Evolutionary conservation across 2,888 invertebrate genomes (phyloP), one percentile per base, ranked within the genome.

Genomic region (Hetaerina titia): DNA sequence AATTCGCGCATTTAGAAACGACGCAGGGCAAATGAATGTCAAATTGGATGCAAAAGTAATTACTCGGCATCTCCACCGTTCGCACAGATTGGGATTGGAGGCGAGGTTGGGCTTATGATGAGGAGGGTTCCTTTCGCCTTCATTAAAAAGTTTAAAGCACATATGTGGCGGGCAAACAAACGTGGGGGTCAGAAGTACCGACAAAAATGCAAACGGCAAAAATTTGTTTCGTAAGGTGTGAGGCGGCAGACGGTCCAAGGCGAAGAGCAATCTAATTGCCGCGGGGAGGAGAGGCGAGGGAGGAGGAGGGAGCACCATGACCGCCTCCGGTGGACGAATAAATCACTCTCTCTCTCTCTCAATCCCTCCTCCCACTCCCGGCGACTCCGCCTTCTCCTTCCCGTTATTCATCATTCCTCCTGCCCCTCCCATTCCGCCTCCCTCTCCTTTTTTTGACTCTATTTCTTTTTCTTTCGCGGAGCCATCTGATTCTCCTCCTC

Each of bases 291-390:
- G 90, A 90, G 63, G 31, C 81, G 81, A 81, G 25, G 63, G 63
- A 31, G 31, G 17, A 15, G 31, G 63, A 89, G 25, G 63, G n/a
- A 15, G 58, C 13, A n/a, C 69, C 92, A 92, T 92, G 92, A 74
- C 45, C 92, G 92, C 92, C 92, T 92, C 92, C 92, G 92, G 92
- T 74, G 92, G 11, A 74, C 31, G 92, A 92, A 92, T 92, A 92
- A 92, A 92, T 92, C 92, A 92, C 92, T 92, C 69, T 64, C 90
- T 31, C 63, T 19, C 0, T 64, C 92, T 1, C 58, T 17, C 9
- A 13, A 5, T 57, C 13, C 0, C 57, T 22, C 8, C 74, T 25
- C 69, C 69, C 19, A 8, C 19, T 22, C 69, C 69, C 22, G 17
- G 45, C 64, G 31, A 15, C 19, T 19, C 90, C 90, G n/a, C 90